Conservation (phyloP, 2,113 vertebrate genomes). For the Oreocharis arfaki region DNA sequence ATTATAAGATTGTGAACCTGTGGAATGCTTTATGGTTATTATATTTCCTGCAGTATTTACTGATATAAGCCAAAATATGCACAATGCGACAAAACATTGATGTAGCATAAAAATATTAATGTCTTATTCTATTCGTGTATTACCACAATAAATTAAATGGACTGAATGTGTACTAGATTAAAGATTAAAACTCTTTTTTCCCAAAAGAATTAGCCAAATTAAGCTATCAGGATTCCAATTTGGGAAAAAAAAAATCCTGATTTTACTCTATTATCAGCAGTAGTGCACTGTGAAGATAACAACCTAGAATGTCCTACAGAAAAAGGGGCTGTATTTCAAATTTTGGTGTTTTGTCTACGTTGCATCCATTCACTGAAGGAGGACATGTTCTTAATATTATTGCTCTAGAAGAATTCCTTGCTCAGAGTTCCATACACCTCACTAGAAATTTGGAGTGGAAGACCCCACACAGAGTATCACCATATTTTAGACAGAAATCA, state of each 20-base stretch:
- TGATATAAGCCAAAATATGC: not conserved
- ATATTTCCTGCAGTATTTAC: not conserved
- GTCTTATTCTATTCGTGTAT: not conserved
- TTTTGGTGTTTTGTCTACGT: not conserved
- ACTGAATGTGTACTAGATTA: not conserved
- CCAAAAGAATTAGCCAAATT: not conserved
- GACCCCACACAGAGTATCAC: accelerated
- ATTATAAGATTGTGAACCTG: not conserved
- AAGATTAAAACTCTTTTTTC: not conserved
- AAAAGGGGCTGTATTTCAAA: not conserved
- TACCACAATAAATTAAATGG: not conserved
- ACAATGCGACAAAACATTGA: not conserved
- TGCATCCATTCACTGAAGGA: not conserved
- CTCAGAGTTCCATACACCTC: accelerated
- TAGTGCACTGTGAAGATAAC: not conserved
- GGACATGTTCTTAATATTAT: accelerated
- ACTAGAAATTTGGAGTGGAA: not conserved
- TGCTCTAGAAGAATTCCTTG: not conserved
- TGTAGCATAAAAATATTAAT: not conserved
- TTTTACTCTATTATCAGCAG: not conserved
- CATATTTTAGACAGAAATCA: not conserved
- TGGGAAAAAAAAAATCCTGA: too few relatives aligned
- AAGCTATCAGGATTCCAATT: not conserved
- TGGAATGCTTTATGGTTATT: not conserved
- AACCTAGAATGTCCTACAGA: not conserved